phyloP scores from a whole-genome alignment of 2,888 invertebrate species.

The Cerceris ruficornis region DNA sequence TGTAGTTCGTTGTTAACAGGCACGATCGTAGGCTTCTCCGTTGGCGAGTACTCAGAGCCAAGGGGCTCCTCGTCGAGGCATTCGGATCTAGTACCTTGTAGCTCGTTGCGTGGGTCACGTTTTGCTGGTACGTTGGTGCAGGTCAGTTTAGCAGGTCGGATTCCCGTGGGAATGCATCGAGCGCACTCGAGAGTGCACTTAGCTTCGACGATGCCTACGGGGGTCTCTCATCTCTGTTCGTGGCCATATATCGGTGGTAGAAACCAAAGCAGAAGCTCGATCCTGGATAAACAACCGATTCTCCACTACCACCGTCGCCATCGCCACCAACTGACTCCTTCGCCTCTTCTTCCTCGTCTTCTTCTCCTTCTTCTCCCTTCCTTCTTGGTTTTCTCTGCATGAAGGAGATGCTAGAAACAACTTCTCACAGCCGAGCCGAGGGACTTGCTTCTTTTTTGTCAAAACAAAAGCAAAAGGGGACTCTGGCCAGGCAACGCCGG shows the following conservation, averaged over 20 bases:
- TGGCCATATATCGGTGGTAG: conserved; percentile 52
- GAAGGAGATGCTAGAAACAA: conserved; percentile 66
- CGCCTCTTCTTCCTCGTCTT: conserved; percentile 31
- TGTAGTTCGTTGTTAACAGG: conserved; percentile 26
- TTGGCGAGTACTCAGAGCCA: too few relatives aligned
- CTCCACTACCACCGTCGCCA: conserved; percentile 38
- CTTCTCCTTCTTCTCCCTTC: conserved; percentile 38
- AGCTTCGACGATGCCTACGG: conserved; percentile 52
- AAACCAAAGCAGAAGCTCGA: conserved; percentile 65
- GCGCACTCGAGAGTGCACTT: conserved; percentile 48
- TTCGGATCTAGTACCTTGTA: conserved; percentile 30
- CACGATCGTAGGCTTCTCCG: not conserved
- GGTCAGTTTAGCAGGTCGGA: conserved; percentile 66
- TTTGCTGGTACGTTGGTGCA: conserved; percentile 55
- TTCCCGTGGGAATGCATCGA: conserved; percentile 68
- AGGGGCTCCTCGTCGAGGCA: not conserved
- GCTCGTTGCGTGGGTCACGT: conserved; percentile 57
- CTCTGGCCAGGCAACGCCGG: conserved; percentile 55
- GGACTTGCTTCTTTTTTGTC: conserved; percentile 64
- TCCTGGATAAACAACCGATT: conserved; percentile 69
- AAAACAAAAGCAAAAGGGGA: conserved; percentile 66
- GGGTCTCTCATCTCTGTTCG: conserved; percentile 35
- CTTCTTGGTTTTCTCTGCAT: conserved; percentile 37
- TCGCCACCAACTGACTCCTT: not conserved
- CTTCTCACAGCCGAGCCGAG: conserved; percentile 65